Evolutionary conservation across 2,888 invertebrate genomes (phyloP), one percentile per base, ranked within the genome.

Genomic region (Kuschelorhynchus macadamiae): DNA sequence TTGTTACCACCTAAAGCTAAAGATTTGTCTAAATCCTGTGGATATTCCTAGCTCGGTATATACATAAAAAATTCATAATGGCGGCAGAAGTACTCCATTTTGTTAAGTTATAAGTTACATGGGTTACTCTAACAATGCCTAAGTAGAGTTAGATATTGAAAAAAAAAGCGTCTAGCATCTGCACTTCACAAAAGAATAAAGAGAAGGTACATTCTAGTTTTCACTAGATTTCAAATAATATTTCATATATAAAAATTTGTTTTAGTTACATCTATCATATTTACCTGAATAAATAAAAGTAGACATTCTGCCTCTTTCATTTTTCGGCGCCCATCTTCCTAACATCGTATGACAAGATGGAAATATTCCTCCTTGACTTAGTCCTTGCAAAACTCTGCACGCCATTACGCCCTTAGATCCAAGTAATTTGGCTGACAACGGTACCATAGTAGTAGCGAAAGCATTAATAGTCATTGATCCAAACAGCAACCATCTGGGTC

Each of bases 361-460:
- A 78, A 89, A 90, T 12, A 92, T 86, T 64, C 90, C 50, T 30
- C 65, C 91, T 79, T 93, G 91, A 0, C 88, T 86, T 1, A 94
- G 83, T 0, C 95, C 95, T 81, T 91, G 90, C 0, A 91, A 76
- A 0, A 92, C 86, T 49, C 95, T 86, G 66, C 90, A 87, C 0
- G 81, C 84, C 70, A 91, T 89, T 0, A 92, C 86, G 1, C 89
- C 84, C 25, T 85, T 79, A 85, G 89, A 88, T 7, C 87, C 89
- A 1, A 88, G 88, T 16, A 83, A 75, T 18, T 84, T 76, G 0
- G 94, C 92, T 39, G 89, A 88, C 0, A 87, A 20, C 0, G 95
- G 94, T 71, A 91, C 87, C 5, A 90, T 72, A 1, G 92, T 77
- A 0, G 90, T 79, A 1, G 71, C 72, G 0, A 91, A 18, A 0